A percentile compares a stretch with the other conserved stretches of the same genome.
phyloP scores from a whole-genome alignment of 2,113 vertebrate species.

The Cariama cristata region DNA sequence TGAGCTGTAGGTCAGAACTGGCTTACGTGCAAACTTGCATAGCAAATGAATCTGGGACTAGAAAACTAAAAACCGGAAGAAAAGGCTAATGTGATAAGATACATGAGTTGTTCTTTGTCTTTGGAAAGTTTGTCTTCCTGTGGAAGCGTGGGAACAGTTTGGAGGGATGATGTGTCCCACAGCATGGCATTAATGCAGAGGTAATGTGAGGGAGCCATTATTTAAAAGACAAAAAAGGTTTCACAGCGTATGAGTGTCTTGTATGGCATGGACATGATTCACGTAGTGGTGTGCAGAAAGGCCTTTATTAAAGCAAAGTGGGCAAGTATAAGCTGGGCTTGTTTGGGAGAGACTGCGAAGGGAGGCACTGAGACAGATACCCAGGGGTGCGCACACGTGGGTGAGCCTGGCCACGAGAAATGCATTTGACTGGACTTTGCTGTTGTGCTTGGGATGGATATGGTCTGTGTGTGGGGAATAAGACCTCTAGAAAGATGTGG shows the following conservation, averaged over 20 bases:
- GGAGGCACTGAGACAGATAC: neutral
- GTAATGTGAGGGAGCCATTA: neutral
- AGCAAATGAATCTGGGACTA: neutral
- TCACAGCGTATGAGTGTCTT: neutral
- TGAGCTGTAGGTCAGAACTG: neutral
- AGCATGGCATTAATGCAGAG: accelerated
- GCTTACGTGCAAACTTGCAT: neutral
- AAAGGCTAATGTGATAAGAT: neutral
- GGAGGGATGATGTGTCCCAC: neutral
- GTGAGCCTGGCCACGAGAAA: neutral
- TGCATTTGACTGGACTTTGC: neutral
- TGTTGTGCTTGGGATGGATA: neutral
- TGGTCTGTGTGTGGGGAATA: neutral
- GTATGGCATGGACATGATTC: accelerated
- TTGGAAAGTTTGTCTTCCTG: neutral
- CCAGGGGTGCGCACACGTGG: accelerated
- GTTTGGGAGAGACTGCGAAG: neutral
- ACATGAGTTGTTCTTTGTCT: accelerated
- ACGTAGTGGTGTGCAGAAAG: neutral
- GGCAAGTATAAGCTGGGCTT: neutral
- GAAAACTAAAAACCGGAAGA: neutral
- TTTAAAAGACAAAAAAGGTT: neutral
- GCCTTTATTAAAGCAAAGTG: neutral
- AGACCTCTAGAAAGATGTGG: neutral
- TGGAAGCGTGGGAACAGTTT: neutral